Conservation (phyloP, 2,888 invertebrate genomes). For the Endotricha flammealis region DNA sequence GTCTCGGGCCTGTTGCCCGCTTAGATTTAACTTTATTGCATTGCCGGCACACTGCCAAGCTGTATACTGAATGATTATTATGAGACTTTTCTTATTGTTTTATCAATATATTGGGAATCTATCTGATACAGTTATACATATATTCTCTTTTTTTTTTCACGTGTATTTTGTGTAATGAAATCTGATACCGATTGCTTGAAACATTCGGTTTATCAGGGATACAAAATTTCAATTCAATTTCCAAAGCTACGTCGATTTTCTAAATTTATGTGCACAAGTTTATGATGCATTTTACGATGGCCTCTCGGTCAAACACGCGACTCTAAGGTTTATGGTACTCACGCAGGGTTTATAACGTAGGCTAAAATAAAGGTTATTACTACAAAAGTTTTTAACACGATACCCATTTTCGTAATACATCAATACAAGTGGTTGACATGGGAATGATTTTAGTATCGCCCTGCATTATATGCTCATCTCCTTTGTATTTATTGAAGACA, state of each 20-base stretch:
- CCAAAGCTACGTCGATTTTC: conserved; percentile 53
- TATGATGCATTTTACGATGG: conserved; percentile 68
- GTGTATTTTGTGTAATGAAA: no score
- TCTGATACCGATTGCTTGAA: background rate
- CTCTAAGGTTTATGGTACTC: conserved; percentile 56
- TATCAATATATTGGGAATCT: conserved; percentile 6
- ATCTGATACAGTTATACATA: no score
- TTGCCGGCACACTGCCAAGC: conserved; percentile 54
- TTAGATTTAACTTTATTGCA: conserved; percentile 56
- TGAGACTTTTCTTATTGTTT: conserved; percentile 41
- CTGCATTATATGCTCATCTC: conserved; percentile 25
- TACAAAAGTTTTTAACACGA: conserved; percentile 22
- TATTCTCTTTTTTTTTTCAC: no score
- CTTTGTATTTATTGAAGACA: conserved; percentile 40
- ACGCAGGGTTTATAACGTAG: conserved; percentile 54
- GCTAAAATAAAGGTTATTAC: conserved; percentile 49
- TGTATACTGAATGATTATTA: conserved; percentile 50
- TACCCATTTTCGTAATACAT: conserved; percentile 12
- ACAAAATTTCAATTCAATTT: conserved; percentile 46
- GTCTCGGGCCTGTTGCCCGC: conserved; percentile 42
- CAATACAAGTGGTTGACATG: conserved; percentile 2
- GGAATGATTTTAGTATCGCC: conserved; percentile 6
- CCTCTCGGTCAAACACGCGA: conserved; percentile 69
- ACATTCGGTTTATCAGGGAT: conserved; percentile 16
- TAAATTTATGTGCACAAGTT: conserved; percentile 61